A percentile compares a stretch with the other conserved stretches of the same genome.
These are phyloP conservation scores for Paraescarpia echinospica DNA, from an alignment of 1,140 invertebrate genomes.

Conservation along the genomic window DNA sequence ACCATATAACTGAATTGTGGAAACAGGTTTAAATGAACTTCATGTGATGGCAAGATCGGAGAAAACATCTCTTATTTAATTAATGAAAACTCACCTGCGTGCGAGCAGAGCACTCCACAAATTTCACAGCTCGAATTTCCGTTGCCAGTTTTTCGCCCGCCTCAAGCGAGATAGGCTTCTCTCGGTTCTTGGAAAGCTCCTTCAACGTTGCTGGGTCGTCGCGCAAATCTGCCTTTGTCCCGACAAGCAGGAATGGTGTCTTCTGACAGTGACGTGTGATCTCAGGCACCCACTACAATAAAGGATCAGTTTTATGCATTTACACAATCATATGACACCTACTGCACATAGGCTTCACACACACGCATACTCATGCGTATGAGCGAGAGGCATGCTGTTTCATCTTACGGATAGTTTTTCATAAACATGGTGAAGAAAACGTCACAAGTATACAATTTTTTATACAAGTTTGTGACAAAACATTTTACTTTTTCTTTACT, in stretches of 20 bases:
- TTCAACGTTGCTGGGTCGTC: constrained; percentile 95
- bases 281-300: constrained; percentile 83
- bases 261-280: constrained; percentile 83
- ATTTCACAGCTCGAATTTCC: constrained; percentile 99
- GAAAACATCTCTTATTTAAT: not conserved
- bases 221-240: constrained; percentile 96
- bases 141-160: constrained; percentile 93
- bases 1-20: too few species aligned
- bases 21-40: not conserved
- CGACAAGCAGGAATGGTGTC: constrained; percentile 86
- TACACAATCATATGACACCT: not conserved
- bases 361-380: too few species aligned
- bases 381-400: too few species aligned
- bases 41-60: not conserved
- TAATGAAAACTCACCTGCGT: constrained; percentile 95
- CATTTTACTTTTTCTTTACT: too few species aligned
- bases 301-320: constrained; percentile 59
- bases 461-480: too few species aligned
- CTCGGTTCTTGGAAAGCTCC: constrained; percentile 98
- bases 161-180: constrained; percentile 81
- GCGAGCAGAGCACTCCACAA: constrained; percentile 98
- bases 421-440: too few species aligned
- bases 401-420: too few species aligned
- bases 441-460: too few species aligned
- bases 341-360: too few species aligned